These are phyloP conservation scores for Danio albolineatus DNA, from an alignment of 2,797 vertebrate species.

Conservation along the genomic window DNA sequence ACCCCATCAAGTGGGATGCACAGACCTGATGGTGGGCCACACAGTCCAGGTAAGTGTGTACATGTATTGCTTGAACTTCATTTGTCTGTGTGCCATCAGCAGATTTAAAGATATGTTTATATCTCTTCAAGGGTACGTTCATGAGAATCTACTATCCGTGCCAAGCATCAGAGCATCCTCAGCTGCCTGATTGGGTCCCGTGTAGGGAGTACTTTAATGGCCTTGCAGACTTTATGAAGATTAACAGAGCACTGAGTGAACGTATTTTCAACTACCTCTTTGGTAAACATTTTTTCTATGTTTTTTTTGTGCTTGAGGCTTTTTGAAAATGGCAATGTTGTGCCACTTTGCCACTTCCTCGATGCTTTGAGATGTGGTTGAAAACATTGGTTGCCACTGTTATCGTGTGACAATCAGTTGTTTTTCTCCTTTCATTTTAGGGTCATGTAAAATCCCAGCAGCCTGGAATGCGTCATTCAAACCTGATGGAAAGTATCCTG, in stretches of 20 bases:
- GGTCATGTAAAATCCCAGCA: slow-evolving; percentile 84
- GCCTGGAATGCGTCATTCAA: slow-evolving; percentile 86
- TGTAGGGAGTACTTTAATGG: slow-evolving; percentile 89
- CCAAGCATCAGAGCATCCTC: slow-evolving; percentile 63
- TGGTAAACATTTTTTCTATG: slow-evolving; percentile 77
- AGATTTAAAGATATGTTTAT: neutral
- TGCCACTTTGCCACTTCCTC: neutral
- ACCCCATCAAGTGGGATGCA: slow-evolving; percentile 86
- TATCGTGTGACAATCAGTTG: neutral
- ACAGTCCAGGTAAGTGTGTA: slow-evolving; percentile 79
- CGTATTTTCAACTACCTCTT: slow-evolving; percentile 84
- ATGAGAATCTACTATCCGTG: slow-evolving; percentile 94
- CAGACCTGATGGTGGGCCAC: slow-evolving; percentile 91
- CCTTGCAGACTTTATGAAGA: slow-evolving; percentile 90
- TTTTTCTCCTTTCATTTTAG: slow-evolving; percentile 62
- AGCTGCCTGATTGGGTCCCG: slow-evolving; percentile 88
- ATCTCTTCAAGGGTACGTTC: slow-evolving; percentile 84
- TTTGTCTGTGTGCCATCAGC: neutral
- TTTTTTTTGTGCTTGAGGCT: too few species aligned
- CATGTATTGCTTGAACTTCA: neutral
- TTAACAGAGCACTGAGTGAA: slow-evolving; percentile 81
- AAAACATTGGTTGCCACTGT: neutral
- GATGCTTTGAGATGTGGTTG: neutral
- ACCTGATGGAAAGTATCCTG: slow-evolving; percentile 86
- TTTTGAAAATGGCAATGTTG: neutral